These are phyloP conservation scores for Eulemur macaco DNA, from an alignment of 2,113 vertebrate species.

Conservation along the genomic window DNA sequence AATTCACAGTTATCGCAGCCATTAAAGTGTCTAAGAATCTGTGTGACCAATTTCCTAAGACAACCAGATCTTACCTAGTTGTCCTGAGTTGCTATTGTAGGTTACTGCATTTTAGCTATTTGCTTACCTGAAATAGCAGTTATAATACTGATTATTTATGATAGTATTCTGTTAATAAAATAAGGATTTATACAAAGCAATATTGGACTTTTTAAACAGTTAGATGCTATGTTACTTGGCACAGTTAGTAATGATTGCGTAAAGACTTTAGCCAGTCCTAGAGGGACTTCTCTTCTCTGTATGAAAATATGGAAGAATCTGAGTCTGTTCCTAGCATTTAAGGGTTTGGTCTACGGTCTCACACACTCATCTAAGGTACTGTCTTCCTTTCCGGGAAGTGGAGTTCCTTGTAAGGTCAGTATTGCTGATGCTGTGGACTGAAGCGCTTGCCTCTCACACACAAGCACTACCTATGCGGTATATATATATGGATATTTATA, in stretches of 20 bases:
- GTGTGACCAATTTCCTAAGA: conserved; percentile 79
- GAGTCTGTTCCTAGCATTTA: conserved; percentile 81
- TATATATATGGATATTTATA: conserved; percentile 83
- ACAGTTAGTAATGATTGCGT: conserved; percentile 93
- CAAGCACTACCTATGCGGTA: conserved; percentile 86
- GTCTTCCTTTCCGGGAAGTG: conserved; percentile 81
- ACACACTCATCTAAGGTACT: conserved; percentile 83
- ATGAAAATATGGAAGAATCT: conserved; percentile 91
- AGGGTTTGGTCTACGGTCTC: conserved; percentile 87
- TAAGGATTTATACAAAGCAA: conserved; percentile 94
- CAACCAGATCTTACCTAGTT: conserved; percentile 71
- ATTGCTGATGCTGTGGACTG: conserved; percentile 87
- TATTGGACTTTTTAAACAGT: conserved; percentile 86
- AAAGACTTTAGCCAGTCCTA: conserved; percentile 87
- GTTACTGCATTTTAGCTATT: conserved; percentile 83
- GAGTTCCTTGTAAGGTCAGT: conserved; percentile 83
- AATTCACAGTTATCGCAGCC: conserved; percentile 88
- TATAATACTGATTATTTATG: conserved; percentile 91
- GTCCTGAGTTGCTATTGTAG: conserved; percentile 78
- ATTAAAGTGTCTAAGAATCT: conserved; percentile 85
- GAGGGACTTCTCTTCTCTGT: conserved; percentile 80
- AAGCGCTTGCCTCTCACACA: conserved; percentile 84
- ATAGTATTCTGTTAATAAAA: conserved; percentile 91
- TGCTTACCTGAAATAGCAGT: conserved; percentile 88
- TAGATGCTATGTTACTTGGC: conserved; percentile 96